Evolutionary conservation across 2,888 invertebrate species (phyloP).

Genomic region (Chironomus riparius): DNA sequence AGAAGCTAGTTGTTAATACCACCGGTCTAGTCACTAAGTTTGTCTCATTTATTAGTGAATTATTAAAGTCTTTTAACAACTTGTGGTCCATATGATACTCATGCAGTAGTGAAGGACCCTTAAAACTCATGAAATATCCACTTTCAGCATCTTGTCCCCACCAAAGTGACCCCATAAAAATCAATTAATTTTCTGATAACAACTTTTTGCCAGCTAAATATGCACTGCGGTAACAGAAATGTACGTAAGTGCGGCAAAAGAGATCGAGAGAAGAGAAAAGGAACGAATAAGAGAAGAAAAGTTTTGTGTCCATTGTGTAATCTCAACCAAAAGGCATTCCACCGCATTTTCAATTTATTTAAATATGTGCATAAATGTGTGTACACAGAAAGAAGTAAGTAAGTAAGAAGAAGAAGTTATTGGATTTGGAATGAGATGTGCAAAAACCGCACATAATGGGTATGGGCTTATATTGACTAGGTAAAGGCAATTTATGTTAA

Average conservation of each 20-base stretch:
- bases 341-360: slow-evolving; percentile 14
- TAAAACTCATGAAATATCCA: no score
- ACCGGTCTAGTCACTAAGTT: no score
- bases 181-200: neutral
- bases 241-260: neutral
- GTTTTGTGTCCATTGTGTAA: slow-evolving; percentile 13
- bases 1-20: no score
- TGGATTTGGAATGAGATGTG: neutral
- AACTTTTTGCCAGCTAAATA: no score
- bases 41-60: no score
- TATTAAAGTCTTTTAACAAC: no score
- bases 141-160: neutral
- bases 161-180: neutral
- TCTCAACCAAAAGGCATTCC: slow-evolving; percentile 17
- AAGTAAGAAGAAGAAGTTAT: no score
- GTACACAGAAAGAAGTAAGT: no score
- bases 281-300: neutral
- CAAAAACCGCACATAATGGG: neutral
- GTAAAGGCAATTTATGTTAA: no score
- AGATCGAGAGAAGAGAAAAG: neutral
- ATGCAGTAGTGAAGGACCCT: no score
- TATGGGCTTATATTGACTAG: neutral
- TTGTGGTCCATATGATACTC: no score
- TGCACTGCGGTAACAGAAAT: no score
- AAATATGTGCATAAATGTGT: slow-evolving; percentile 3